Evolutionary conservation across 30 jellyfish, hydroid and myxozoan genomes (phyloP).

Genomic region (Phacellophora camtschatica): DNA sequence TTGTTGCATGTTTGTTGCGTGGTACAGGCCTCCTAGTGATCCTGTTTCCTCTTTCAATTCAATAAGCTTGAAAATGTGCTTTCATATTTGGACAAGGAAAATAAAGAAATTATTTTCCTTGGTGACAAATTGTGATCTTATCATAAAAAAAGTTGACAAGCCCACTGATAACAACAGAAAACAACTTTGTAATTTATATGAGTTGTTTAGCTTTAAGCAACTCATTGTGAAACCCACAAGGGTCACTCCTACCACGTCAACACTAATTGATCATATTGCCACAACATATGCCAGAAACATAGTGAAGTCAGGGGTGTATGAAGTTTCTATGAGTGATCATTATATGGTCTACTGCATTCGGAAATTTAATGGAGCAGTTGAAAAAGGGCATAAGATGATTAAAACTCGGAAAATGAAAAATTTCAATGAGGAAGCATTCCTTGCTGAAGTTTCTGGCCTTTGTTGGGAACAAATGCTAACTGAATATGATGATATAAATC

Average conservation of each 20-base stretch:
- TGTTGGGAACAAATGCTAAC: slow-evolving; percentile 6
- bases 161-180: not conserved
- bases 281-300: slow-evolving; percentile 1
- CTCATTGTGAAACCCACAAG: slow-evolving; percentile 20
- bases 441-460: slow-evolving; percentile 4
- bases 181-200: slow-evolving; percentile 7
- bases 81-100: too few relatives aligned
- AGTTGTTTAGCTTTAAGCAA: slow-evolving; percentile 7
- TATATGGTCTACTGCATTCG: too few relatives aligned
- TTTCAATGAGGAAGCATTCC: too few relatives aligned
- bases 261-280: slow-evolving; percentile 30
- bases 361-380: not conserved
- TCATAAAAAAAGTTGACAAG: not conserved
- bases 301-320: too few relatives aligned
- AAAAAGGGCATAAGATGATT: slow-evolving; percentile 1
- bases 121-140: slow-evolving; percentile 32
- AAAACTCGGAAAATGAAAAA: slow-evolving; percentile 7
- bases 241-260: not conserved
- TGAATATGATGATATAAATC: slow-evolving; percentile 5
- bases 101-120: too few relatives aligned
- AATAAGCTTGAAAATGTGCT: too few relatives aligned
- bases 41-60: not conserved
- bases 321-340: too few relatives aligned
- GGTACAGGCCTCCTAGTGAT: slow-evolving; percentile 27
- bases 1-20: not conserved